Percentiles rank a stretch among this genome's conserved stretches.
These are phyloP conservation scores for Notolabrus celidotus DNA, from an alignment of 2,797 vertebrate species.

Conservation along the genomic window DNA sequence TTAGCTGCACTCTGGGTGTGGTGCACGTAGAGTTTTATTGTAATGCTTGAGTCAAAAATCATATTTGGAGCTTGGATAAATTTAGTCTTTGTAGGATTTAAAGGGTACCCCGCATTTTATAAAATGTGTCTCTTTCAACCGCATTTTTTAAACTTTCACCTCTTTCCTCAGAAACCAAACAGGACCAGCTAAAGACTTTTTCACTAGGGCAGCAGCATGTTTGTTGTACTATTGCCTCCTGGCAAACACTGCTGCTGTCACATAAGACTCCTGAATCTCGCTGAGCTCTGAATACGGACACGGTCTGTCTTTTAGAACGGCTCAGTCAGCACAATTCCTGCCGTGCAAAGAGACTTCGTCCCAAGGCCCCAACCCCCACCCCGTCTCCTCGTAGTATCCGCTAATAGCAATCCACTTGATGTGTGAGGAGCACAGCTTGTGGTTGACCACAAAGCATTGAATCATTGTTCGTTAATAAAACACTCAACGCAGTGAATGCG, in stretches of 20 bases:
- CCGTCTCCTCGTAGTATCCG: slow-evolving; percentile 52
- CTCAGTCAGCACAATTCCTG: slow-evolving; percentile 75
- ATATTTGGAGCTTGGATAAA: too few relatives aligned
- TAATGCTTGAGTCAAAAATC: too few relatives aligned
- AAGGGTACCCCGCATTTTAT: too few relatives aligned
- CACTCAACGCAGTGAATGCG: slow-evolving; percentile 71
- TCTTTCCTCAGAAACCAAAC: too few relatives aligned
- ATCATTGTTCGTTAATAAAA: slow-evolving; percentile 82
- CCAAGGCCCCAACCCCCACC: slow-evolving; percentile 46
- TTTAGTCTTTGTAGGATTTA: too few relatives aligned
- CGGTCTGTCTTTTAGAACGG: slow-evolving; percentile 61
- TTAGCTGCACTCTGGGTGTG: too few relatives aligned
- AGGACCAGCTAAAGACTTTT: slow-evolving; percentile 35
- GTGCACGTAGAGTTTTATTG: too few relatives aligned
- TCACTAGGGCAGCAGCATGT: slow-evolving; percentile 33
- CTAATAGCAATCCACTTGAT: slow-evolving; percentile 79
- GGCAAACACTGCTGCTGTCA: slow-evolving; percentile 67
- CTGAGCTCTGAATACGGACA: slow-evolving; percentile 65
- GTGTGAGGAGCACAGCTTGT: slow-evolving; percentile 78
- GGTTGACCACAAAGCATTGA: slow-evolving; percentile 78
- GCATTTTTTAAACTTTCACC: too few relatives aligned
- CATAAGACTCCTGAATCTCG: slow-evolving; percentile 50
- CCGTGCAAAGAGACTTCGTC: slow-evolving; percentile 63
- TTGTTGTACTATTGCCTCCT: slow-evolving; percentile 52
- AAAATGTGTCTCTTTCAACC: not conserved